Base-by-base conservation (phyloP, 2,888 invertebrate genomes). In the Pollenia labialis region DNA sequence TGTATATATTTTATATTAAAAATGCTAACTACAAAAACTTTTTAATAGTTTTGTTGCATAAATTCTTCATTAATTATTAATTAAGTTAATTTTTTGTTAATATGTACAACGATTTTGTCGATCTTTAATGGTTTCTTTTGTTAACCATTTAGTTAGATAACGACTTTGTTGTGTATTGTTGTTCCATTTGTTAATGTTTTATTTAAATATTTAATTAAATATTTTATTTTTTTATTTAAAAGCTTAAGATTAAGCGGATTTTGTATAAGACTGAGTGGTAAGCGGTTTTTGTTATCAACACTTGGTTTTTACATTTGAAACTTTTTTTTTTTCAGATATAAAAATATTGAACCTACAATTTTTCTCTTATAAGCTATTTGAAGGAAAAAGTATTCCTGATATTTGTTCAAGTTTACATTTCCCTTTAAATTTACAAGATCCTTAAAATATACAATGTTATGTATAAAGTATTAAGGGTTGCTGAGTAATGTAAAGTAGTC, bases 41-140 rank as follows among this genome's bases (percentile, higher is more conserved):
- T 32, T 10, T 40, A 62, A 32, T 58, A 32, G 40, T 32, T 58
- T 62, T 23, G n/a, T 62, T 62, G 40, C 42, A 62, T 62, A 62
- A 62, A 62, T 16, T 62, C n/a, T 62, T 62, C 42, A 62, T 42
- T n/a, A 62, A 62, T 62, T 58, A 56, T 56, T 58, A 9, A 32
- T 32, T 32, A 32, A 32, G 32, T 6, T 32, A 32, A 32, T 32
- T 32, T 32, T 6, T 58, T 16, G 23, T 58, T 23, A 32, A 12
- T 14, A 32, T 3, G 3, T 12, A 32, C 32, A 32, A 32, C 14
- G 12, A 12, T 32, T 32, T 14, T 32, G 32, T 58, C 11, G 7
- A 4, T 18, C 12, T 56, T 32, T 56, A 32, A 32, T 32, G 32
- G 32, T 32, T 32, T 32, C 32, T 56, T 4, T 52, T 52, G 18